Evolutionary conservation across 2,888 invertebrate genomes (phyloP).

Genomic region (Tenthredo distinguenda): DNA sequence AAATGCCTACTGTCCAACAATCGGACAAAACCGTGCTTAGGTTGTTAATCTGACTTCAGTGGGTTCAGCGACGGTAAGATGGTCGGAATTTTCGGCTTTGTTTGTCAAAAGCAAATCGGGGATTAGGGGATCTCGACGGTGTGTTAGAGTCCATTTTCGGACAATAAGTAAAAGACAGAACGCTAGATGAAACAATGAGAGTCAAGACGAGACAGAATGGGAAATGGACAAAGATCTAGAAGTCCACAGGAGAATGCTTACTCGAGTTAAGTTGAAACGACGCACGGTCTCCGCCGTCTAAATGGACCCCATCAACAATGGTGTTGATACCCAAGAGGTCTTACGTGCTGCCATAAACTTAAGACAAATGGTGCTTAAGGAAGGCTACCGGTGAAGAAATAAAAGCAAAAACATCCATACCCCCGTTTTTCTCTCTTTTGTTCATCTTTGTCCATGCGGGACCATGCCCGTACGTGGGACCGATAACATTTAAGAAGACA

Average conservation of each 20-base stretch:
- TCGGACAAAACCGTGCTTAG: not conserved
- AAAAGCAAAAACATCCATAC: conserved; percentile 13
- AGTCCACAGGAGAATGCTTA: conserved; percentile 32
- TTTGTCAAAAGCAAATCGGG: conserved; percentile 2
- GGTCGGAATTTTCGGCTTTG: not conserved
- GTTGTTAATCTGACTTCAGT: not conserved
- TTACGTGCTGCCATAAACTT: conserved; percentile 65
- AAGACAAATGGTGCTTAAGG: conserved; percentile 68
- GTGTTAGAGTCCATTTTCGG: not conserved
- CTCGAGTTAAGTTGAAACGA: conserved; percentile 37
- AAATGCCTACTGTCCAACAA: not conserved
- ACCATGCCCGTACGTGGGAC: not conserved
- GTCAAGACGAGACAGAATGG: conserved; percentile 5
- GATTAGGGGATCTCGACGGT: not conserved
- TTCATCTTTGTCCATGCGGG: conserved; percentile 22
- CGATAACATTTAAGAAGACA: conserved; percentile 34
- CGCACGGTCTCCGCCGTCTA: conserved; percentile 26
- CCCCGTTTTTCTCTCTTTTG: not conserved
- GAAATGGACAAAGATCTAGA: conserved; percentile 32
- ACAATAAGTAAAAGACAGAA: conserved; percentile 37
- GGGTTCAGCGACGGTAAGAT: not conserved
- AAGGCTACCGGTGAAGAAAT: conserved; percentile 26
- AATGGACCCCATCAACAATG: conserved; percentile 64
- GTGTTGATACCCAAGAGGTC: conserved; percentile 66
- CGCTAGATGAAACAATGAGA: conserved; percentile 39